Evolutionary conservation across 2,797 vertebrate genomes (phyloP).

Genomic region (Diplodus sargus): DNA sequence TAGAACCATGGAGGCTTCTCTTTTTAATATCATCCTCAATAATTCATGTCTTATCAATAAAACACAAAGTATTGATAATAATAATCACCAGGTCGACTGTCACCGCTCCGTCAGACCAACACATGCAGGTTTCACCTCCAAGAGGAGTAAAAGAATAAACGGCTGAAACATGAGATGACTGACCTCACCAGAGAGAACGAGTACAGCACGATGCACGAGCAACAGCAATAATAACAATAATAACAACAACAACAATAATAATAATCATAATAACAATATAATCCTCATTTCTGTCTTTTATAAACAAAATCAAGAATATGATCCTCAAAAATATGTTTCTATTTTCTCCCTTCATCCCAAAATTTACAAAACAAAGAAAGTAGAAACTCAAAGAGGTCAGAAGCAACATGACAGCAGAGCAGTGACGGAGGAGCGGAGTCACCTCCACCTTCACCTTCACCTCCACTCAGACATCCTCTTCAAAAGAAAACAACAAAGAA

Average conservation of each 20-base stretch:
- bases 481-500: conserved; percentile 1
- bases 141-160: conserved; percentile 82
- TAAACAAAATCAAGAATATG: conserved; percentile 72
- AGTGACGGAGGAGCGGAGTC: conserved; percentile 25
- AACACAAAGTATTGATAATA: conserved; percentile 69
- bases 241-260: background rate
- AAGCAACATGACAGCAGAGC: conserved; percentile 77
- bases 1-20: conserved; percentile 71
- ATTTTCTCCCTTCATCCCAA: conserved; percentile 9
- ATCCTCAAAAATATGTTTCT: conserved; percentile 88
- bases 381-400: conserved; percentile 26
- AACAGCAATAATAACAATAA: conserved; percentile 35
- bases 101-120: conserved; percentile 45
- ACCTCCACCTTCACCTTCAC: background rate
- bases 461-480: background rate
- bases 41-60: conserved; percentile 70
- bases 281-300: conserved; percentile 51
- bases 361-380: conserved; percentile 66
- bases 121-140: conserved; percentile 88
- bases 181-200: conserved; percentile 90
- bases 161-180: conserved; percentile 76
- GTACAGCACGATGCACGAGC: conserved; percentile 92
- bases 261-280: conserved; percentile 30
- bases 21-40: conserved; percentile 67
- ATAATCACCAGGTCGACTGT: conserved; percentile 14